Conservation (phyloP, 2,888 invertebrate species). For the Brassicogethes aeneus region DNA sequence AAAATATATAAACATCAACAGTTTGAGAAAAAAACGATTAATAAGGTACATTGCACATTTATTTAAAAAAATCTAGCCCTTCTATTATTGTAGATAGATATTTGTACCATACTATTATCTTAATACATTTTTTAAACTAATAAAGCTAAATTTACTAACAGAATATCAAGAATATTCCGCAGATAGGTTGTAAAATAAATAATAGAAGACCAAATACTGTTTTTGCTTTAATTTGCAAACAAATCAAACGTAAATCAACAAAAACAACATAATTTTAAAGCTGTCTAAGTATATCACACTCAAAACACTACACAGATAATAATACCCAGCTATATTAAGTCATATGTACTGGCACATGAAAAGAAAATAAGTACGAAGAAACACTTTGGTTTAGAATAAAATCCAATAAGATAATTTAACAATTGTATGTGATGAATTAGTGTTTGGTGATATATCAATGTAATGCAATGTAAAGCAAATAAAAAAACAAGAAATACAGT, state of each 20-base stretch:
- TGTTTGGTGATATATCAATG: too few species aligned
- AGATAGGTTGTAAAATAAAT: neutral
- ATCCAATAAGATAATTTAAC: too few species aligned
- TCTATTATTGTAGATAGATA: slow-evolving; percentile 15
- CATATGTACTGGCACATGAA: too few species aligned
- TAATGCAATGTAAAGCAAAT: slow-evolving; percentile 28
- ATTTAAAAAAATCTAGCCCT: slow-evolving; percentile 19
- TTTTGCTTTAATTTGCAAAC: neutral
- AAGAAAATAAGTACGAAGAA: too few species aligned
- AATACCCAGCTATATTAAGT: too few species aligned
- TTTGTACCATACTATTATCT: slow-evolving; percentile 22
- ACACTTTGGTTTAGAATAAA: too few species aligned
- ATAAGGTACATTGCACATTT: slow-evolving; percentile 34
- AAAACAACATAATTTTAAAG: neutral
- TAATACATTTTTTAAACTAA: slow-evolving; percentile 19
- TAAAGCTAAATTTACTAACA: slow-evolving; percentile 23
- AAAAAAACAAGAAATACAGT: slow-evolving; percentile 21
- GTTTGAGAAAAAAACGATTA: slow-evolving; percentile 36
- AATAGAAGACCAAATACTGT: slow-evolving; percentile 1
- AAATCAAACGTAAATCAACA: neutral
- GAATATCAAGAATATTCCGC: too few species aligned
- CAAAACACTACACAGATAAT: too few species aligned
- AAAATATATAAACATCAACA: slow-evolving; percentile 43
- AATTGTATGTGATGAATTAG: too few species aligned
- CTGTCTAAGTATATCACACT: too few species aligned